Evolutionary conservation across 35 echinoderm and acorn worm genomes (phyloP), one percentile per base, ranked within the genome.

Genomic region (Ophiothrix spiculata): DNA sequence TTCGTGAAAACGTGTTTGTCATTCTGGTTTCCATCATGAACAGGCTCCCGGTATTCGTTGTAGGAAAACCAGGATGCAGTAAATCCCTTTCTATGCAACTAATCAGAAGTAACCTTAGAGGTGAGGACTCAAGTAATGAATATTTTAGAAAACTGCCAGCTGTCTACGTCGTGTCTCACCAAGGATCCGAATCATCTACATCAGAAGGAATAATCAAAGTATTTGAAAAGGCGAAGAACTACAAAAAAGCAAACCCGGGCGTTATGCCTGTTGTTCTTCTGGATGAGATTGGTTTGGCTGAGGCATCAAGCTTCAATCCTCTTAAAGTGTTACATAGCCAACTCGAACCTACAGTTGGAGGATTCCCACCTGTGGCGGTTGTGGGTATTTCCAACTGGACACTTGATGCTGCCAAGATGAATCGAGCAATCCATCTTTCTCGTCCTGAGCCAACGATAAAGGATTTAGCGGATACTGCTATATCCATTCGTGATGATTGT

Each of bases 371-470:
- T 38, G 79, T 88, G 38, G 87, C 87, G 10, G 76, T 88, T 38
- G 77, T 88, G 33, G 87, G 87, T 17, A 88, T 88, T 31, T 88
- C 87, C 37, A 88, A 88, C 56, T 88, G 87, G 87, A 49, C 87
- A 4, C 54, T 88, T 17, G 87, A 88, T 81, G 76, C 87, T 64
- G 87, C 87, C 29, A 88, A 88, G 32, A 88, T 88, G 87, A 88
- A 88, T 37, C 39, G 87, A 40, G 87, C 76, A 81, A 80, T 88
- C 23, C 87, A 80, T 39, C 40, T 88, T 15, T 88, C 87, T 0
- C 39, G 87, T 38, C 76, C 76, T 37, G 87, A 80, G 34, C 87
- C 87, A 88, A 79, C 46, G 31, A 39, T 35, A 36, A 38, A 81
- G 0, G 87, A 88, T 73, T 39, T 88, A 16, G 54, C 36, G 19